phyloP scores from a whole-genome alignment of 2,888 invertebrate genomes.

The Acleris holmiana region DNA sequence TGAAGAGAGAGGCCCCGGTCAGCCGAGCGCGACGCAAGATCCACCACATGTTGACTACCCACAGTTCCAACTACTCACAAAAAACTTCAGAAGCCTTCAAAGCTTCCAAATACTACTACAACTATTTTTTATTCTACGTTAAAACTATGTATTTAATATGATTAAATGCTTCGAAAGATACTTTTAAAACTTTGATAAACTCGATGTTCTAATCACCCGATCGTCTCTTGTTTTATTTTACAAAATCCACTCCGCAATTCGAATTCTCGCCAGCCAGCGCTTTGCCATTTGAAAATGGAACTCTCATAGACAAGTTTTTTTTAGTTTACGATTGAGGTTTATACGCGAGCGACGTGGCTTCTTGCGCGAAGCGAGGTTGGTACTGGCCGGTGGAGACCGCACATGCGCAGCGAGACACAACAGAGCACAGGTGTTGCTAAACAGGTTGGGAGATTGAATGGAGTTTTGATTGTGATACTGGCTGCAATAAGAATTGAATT shows the following conservation, averaged over 20 bases:
- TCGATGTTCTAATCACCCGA: neutral
- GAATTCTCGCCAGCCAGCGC: neutral
- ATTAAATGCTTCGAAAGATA: too few relatives aligned
- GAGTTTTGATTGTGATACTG: neutral
- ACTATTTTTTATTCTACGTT: too few relatives aligned
- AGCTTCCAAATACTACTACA: too few relatives aligned
- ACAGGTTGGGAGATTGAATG: conserved; percentile 34
- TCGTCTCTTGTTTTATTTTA: conserved; percentile 9
- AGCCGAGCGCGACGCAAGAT: conserved; percentile 82
- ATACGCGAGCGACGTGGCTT: conserved; percentile 10
- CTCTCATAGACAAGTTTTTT: conserved; percentile 1
- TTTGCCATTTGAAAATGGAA: neutral
- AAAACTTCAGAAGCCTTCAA: neutral
- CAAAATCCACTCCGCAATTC: neutral
- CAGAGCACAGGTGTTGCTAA: conserved; percentile 14
- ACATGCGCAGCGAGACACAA: conserved; percentile 39
- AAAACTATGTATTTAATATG: conserved; percentile 4
- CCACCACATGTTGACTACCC: conserved; percentile 80
- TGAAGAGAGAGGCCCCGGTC: conserved; percentile 83
- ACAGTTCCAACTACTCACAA: conserved; percentile 18
- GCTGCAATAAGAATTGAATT: too few relatives aligned
- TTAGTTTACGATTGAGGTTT: neutral
- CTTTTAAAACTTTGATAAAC: too few relatives aligned
- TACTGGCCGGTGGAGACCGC: conserved; percentile 28
- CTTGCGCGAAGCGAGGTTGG: conserved; percentile 1